Percentiles rank a stretch among this genome's conserved stretches.
Conservation (phyloP, 2,888 invertebrate genomes). For the Dendrolimus pini region DNA sequence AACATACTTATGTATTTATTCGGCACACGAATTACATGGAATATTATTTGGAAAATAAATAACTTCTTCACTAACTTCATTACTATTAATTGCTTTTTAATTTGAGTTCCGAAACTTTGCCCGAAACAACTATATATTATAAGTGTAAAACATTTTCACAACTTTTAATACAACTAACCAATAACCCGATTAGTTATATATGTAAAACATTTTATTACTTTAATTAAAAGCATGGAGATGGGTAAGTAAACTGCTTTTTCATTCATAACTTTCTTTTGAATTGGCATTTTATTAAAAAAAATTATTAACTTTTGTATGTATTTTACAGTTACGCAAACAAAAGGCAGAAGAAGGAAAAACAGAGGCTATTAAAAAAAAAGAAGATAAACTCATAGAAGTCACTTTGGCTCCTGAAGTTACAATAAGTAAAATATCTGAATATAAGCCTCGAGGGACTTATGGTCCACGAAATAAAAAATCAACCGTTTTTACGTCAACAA, state of each 20-base stretch:
- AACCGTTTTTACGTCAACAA: slow-evolving; percentile 30
- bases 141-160: background rate
- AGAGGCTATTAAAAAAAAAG: slow-evolving; percentile 18
- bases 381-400: slow-evolving; percentile 23
- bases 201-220: background rate
- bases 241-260: slow-evolving; percentile 4
- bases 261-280: background rate
- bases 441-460: slow-evolving; percentile 43
- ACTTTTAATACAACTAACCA: background rate
- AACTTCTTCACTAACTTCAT: background rate
- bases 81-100: background rate
- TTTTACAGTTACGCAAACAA: slow-evolving; percentile 54
- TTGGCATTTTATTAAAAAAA: background rate
- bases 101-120: background rate
- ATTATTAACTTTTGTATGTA: background rate
- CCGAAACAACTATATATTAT: background rate
- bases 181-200: background rate
- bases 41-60: background rate
- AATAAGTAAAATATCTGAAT: slow-evolving; percentile 34
- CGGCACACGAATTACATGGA: background rate
- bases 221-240: slow-evolving; percentile 6
- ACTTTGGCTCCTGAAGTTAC: slow-evolving; percentile 24
- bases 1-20: background rate
- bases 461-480: slow-evolving; percentile 43
- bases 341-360: slow-evolving; percentile 31